A percentile compares a stretch with the other conserved stretches of the same genome.
Conservation (phyloP, 2,797 vertebrate genomes). For the Graptemys geographica region DNA sequence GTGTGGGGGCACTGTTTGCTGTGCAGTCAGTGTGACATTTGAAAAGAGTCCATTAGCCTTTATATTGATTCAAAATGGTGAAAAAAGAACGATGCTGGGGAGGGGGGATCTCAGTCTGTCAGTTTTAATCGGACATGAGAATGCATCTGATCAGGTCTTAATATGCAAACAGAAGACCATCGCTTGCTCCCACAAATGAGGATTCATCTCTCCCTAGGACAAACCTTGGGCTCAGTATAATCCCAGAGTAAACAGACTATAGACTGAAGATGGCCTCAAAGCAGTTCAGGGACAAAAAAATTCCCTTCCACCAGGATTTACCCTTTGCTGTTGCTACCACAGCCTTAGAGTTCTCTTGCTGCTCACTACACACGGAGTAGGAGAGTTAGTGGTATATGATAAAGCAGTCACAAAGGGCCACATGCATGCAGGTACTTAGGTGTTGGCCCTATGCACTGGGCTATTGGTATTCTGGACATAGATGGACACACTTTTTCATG, state of each 20-base stretch:
- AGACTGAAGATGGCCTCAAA: background rate
- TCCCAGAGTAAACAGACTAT: background rate
- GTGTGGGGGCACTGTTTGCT: background rate
- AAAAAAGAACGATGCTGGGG: background rate
- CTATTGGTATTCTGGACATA: background rate
- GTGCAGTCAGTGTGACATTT: background rate
- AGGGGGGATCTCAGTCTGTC: background rate
- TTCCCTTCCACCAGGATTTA: background rate
- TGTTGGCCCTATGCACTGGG: background rate
- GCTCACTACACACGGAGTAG: background rate
- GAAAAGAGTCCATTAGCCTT: background rate
- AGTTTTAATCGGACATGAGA: background rate
- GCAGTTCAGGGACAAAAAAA: background rate
- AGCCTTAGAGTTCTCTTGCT: background rate
- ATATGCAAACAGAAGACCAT: background rate
- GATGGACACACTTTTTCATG: background rate
- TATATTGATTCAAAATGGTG: background rate
- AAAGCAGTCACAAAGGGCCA: background rate
- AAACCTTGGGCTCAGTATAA: background rate
- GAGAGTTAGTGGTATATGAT: background rate
- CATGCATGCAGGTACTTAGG: background rate
- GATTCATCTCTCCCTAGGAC: rapidly evolving
- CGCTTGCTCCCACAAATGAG: background rate
- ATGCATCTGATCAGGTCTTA: rapidly evolving
- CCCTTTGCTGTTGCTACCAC: background rate